phyloP scores from a whole-genome alignment of 1,140 invertebrate genomes.

The Zaprionus lachaisei region DNA sequence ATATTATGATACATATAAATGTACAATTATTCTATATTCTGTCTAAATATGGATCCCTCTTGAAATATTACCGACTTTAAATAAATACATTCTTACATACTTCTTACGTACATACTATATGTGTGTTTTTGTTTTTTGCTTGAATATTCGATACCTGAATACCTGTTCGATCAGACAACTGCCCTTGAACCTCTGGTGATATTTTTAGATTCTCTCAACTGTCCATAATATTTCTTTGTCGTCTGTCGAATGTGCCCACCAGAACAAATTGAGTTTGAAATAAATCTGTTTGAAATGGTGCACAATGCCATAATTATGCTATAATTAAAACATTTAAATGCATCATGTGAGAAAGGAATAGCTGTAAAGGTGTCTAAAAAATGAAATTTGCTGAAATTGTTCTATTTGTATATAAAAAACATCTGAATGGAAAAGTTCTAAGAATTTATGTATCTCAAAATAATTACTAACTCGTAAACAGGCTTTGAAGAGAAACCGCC shows the following conservation, averaged over 20 bases:
- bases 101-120: neutral
- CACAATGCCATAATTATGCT: conserved; percentile 29
- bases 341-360: neutral
- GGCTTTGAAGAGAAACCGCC: neutral
- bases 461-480: neutral
- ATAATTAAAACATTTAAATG: conserved; percentile 33
- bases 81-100: neutral
- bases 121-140: neutral
- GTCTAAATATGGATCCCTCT: neutral
- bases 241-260: conserved; percentile 18
- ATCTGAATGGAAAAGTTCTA: neutral
- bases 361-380: neutral
- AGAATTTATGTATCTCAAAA: neutral
- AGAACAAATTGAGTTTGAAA: neutral
- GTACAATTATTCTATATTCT: neutral
- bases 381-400: neutral
- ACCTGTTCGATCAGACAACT: conserved; percentile 7
- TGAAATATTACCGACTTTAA: neutral
- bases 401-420: neutral
- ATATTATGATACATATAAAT: neutral
- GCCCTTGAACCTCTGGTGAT: conserved; percentile 24
- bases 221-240: conserved; percentile 43
- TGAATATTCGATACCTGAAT: conserved; percentile 10
- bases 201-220: conserved; percentile 13
- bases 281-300: conserved; percentile 24